Conservation (phyloP, 1,140 invertebrate species). For the Meloidogyne floridensis region DNA sequence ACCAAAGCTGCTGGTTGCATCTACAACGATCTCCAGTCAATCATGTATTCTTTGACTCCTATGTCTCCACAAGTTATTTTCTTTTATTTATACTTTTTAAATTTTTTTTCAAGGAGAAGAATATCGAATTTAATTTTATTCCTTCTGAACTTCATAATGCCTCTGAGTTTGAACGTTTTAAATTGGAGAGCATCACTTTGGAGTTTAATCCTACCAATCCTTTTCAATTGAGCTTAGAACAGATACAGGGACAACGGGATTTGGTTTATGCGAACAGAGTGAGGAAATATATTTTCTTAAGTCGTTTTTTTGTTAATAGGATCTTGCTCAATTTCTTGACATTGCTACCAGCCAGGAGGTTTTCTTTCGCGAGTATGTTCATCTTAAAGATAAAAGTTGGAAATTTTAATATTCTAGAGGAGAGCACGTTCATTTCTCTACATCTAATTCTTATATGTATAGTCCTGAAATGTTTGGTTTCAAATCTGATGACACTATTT, state of each 20-base stretch:
- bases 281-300: not conserved
- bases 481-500: not conserved
- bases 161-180: not conserved
- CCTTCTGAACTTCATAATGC: not conserved
- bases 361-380: conserved; percentile 23
- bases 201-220: not conserved
- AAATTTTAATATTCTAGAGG: not conserved
- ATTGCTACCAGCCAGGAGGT: conserved; percentile 37
- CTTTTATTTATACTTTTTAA: not conserved
- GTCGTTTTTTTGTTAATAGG: not conserved
- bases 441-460: conserved; percentile 16
- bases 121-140: conserved; percentile 10
- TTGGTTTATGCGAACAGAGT: not conserved
- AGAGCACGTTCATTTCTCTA: conserved; percentile 29
- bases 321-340: conserved; percentile 32
- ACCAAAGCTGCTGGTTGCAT: conserved; percentile 4
- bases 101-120: not conserved
- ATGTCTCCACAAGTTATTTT: not conserved
- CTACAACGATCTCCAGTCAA: conserved; percentile 35
- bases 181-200: not conserved
- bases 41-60: conserved; percentile 23
- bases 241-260: not conserved
- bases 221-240: conserved; percentile 11
- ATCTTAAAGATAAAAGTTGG: not conserved
- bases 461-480: conserved; percentile 17